Evolutionary conservation across 2,113 vertebrate species (phyloP), one percentile per base, ranked within the genome.

Genomic region (Porphyrio hochstetteri): DNA sequence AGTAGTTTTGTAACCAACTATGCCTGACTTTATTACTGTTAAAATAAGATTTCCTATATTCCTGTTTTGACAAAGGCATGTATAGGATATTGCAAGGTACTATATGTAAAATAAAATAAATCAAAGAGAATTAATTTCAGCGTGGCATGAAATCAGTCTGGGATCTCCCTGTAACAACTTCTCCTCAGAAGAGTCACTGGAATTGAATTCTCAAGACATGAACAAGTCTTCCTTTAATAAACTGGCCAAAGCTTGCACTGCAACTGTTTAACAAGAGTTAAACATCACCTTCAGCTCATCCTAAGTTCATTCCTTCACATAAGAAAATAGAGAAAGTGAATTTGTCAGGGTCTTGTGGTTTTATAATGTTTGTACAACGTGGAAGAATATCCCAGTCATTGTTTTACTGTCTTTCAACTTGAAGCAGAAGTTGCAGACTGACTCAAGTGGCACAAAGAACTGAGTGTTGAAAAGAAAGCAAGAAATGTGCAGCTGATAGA

Each of bases 191-290:
- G 11, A 50, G 35, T 82, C n/a, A 27, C 23, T 82, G 60, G 33
- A 88, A 70, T 25, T 82, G 38, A 79, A 57, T 44, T 87, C 44
- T 85, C 31, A 80, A 86, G n/a, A 38, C 19, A 36, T 15, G 63
- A 92, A 82, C 14, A 56, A 71, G 56, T 88, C 24, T 35, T 53
- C 57, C 33, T 29, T 70, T 71, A 86, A 90, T 53, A 79, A 86
- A 83, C 33, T 35, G 74, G 27, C 67, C 31, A 42, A 89, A n/a
- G 72, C 38, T 89, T 81, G 31, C 19, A 60, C 10, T 65, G 18
- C 33, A 70, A 50, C 20, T 68, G 14, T 92, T 97, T 91, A 97
- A 93, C 64, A 96, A 93, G 61, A 82, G 87, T 82, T 64, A 76
- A 85, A 76, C 55, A 93, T 69, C 59, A 77, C 17, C 27, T 87